phyloP scores from a whole-genome alignment of 2,797 vertebrate genomes.

The Echiichthys vipera region DNA sequence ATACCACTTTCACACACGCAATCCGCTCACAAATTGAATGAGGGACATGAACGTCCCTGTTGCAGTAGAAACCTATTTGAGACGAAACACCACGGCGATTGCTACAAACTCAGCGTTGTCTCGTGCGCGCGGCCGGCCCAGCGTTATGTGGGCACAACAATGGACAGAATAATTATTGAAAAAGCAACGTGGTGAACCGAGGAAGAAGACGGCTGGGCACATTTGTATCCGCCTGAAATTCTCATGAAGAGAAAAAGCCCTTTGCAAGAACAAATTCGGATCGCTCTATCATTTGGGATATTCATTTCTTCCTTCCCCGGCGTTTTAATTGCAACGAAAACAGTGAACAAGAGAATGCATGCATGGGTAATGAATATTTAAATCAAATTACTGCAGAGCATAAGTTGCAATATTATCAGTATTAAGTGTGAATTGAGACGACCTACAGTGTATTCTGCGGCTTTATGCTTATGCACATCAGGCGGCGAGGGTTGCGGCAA shows the following conservation, averaged over 20 bases:
- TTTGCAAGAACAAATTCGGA: slow-evolving; percentile 36
- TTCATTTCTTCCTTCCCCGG: slow-evolving; percentile 52
- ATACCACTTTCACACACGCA: slow-evolving; percentile 78
- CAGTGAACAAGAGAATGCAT: slow-evolving; percentile 33
- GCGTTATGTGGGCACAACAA: slow-evolving; percentile 85
- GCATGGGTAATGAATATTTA: slow-evolving; percentile 46
- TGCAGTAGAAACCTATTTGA: slow-evolving; percentile 44
- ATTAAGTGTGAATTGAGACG: slow-evolving; percentile 40
- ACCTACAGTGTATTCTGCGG: slow-evolving; percentile 61
- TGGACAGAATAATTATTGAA: slow-evolving; percentile 84
- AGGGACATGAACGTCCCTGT: slow-evolving; percentile 60
- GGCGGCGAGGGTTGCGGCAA: slow-evolving; percentile 82
- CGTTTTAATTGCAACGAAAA: slow-evolving; percentile 61
- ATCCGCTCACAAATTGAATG: slow-evolving; percentile 46
- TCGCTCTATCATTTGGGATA: slow-evolving; percentile 43
- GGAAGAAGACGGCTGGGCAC: slow-evolving; percentile 63
- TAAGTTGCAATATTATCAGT: slow-evolving; percentile 18
- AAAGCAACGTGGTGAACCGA: slow-evolving; percentile 84
- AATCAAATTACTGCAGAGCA: slow-evolving; percentile 23
- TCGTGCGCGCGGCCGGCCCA: slow-evolving; percentile 74
- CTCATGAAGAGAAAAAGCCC: slow-evolving; percentile 40
- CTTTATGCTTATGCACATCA: slow-evolving; percentile 77
- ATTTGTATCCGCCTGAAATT: slow-evolving; percentile 43
- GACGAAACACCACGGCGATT: slow-evolving; percentile 52
- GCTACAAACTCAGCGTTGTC: slow-evolving; percentile 70